Conservation (phyloP, 2,888 invertebrate species). For the Eilema griseolum region DNA sequence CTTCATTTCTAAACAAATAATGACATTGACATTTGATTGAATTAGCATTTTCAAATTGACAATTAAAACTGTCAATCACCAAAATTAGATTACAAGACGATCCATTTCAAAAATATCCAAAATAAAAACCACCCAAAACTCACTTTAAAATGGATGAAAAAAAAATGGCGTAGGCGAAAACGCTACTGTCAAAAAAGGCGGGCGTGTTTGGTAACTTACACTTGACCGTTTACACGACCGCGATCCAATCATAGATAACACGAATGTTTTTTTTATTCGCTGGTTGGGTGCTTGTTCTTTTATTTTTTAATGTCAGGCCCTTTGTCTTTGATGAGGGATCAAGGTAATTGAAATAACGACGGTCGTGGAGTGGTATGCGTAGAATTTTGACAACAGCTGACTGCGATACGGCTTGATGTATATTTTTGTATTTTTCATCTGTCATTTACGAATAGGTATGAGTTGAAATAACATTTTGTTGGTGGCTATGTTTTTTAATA, state of each 20-base stretch:
- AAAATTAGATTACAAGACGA: conserved; percentile 27
- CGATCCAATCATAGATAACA: conserved; percentile 86
- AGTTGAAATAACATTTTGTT: conserved; percentile 23
- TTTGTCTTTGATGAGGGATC: conserved; percentile 86
- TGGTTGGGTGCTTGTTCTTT: conserved; percentile 63
- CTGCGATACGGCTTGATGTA: conserved; percentile 52
- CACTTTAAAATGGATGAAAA: conserved; percentile 40
- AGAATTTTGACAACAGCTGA: conserved; percentile 85
- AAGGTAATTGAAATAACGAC: conserved; percentile 86
- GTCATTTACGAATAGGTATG: conserved; percentile 42
- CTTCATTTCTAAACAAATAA: neutral
- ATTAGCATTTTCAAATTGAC: neutral
- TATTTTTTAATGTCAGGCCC: conserved; percentile 78
- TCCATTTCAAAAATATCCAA: conserved; percentile 19
- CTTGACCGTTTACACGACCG: conserved; percentile 83
- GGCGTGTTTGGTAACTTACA: conserved; percentile 79
- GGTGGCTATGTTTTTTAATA: neutral
- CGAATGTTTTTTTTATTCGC: conserved; percentile 71
- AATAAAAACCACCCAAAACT: conserved; percentile 53
- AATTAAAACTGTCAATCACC: conserved; percentile 30
- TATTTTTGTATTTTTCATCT: conserved; percentile 49
- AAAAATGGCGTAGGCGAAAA: conserved; percentile 54
- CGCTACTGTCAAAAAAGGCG: conserved; percentile 80
- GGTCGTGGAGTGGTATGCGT: conserved; percentile 78
- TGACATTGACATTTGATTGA: neutral